These are phyloP conservation scores for Saimiri boliviensis DNA, from an alignment of 2,113 vertebrate species.

Conservation along the genomic window DNA sequence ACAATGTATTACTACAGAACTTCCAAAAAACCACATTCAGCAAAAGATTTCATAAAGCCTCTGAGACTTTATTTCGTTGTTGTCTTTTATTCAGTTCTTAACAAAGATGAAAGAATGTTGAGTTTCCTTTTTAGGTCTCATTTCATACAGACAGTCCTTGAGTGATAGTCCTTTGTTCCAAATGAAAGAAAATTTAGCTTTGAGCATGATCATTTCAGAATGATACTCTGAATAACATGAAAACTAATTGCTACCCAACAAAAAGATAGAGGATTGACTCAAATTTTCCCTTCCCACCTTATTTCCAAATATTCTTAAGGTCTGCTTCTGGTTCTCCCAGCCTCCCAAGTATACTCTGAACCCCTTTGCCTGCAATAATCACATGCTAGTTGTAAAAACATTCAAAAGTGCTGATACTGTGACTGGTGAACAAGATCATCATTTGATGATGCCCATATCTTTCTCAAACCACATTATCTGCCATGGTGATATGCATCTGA, in stretches of 20 bases:
- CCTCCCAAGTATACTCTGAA: not conserved
- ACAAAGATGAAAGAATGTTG: not conserved
- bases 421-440: not conserved
- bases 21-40: not conserved
- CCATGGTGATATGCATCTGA: not conserved
- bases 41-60: slow-evolving; percentile 5
- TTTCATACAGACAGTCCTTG: not conserved
- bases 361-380: not conserved
- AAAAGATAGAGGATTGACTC: not conserved
- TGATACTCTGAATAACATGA: not conserved
- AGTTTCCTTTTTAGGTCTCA: not conserved
- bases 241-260: not conserved
- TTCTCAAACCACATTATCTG: not conserved
- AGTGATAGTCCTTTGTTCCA: not conserved
- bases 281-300: not conserved
- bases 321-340: not conserved
- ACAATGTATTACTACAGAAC: not conserved
- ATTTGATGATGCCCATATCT: not conserved
- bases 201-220: slow-evolving; percentile 30
- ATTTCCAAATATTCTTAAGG: not conserved
- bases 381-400: not conserved
- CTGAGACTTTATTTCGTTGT: not conserved
- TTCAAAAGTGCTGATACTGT: not conserved
- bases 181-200: slow-evolving; percentile 43
- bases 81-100: slow-evolving; percentile 11